Percentiles rank a stretch among this genome's conserved stretches.
These are phyloP conservation scores for Ditylenchus dipsaci DNA, from an alignment of 1,140 invertebrate species.

Conservation along the genomic window DNA sequence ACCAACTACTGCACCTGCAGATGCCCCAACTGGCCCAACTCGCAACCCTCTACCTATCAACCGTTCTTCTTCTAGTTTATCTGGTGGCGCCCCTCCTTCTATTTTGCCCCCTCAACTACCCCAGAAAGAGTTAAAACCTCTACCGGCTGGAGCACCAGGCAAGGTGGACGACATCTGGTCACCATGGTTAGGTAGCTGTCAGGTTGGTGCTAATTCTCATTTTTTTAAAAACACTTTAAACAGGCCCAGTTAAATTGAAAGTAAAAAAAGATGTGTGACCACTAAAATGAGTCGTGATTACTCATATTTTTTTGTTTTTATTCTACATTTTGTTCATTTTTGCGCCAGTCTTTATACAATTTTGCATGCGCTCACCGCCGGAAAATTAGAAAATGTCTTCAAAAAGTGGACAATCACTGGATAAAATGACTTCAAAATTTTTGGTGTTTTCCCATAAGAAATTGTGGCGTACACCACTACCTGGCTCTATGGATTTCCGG, in stretches of 20 bases:
- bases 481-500: no score
- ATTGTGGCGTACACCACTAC: no score
- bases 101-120: constrained; percentile 41
- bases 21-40: constrained; percentile 8
- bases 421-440: no score
- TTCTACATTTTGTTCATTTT: no score
- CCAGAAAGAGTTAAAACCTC: constrained; percentile 22
- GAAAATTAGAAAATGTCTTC: no score
- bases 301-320: no score
- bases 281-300: background rate
- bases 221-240: no score
- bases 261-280: background rate
- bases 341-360: no score
- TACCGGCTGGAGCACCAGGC: constrained; percentile 46
- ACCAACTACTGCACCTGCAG: background rate
- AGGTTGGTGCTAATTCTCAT: constrained; percentile 29
- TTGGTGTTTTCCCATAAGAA: no score
- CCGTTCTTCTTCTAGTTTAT: background rate
- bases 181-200: constrained; percentile 49
- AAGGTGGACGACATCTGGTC: constrained; percentile 47
- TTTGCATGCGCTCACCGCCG: no score
- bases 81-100: constrained; percentile 41
- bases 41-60: constrained; percentile 15
- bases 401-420: no score
- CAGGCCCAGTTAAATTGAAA: background rate